Base-by-base conservation (phyloP, 2,113 vertebrate species). In the Ictalurus furcatus region DNA sequence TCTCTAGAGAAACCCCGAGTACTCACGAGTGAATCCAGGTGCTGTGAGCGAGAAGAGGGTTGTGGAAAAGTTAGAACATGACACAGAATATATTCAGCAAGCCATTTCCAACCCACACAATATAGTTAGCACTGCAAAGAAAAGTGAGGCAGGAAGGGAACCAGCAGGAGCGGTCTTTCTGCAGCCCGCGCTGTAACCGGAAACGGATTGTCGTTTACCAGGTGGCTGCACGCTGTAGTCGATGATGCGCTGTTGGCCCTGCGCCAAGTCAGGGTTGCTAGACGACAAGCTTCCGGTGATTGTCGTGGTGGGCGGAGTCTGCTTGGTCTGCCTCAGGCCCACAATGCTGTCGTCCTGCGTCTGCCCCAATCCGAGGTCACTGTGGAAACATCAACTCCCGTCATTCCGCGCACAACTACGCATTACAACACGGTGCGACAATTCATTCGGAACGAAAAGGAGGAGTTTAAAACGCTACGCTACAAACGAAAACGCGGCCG, bases 321-420 rank as follows among this genome's bases (percentile, higher is more conserved):
- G 97, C 92, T 98, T 99, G 0, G 96, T 97, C 94, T 98, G 98
- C 93, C 97, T 97, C 93, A 99, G 94, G 3, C 98, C 98, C 56
- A 99, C 97, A 40, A 99, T 99, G 94, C 97, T 99, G 96, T 99
- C 98, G 90, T 99, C 98, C 90, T 99, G 98, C 90, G 98, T 98
- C 92, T 99, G 98, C 81, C 98, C 98, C 90, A 99, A 97, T 92
- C 97, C 97, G 92, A 98, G 97, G 85, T 99, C 98, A 91, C 98
- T 99, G 93, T 92, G 93, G 86, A 89, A 37, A 56, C 58, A 48
- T 30, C n/a, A 59, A 21, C 23, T 34, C 19, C 16, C 78, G 85
- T 78, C 19, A 85, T 54, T 37, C 6, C 2, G 1, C 44, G 59
- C 2, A 40, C 34, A 28, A 54, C 14, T 0, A 67, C 19, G 48